These are phyloP conservation scores for Himalopsyche tibetana DNA, from an alignment of 2,888 invertebrate genomes.

Conservation along the genomic window DNA sequence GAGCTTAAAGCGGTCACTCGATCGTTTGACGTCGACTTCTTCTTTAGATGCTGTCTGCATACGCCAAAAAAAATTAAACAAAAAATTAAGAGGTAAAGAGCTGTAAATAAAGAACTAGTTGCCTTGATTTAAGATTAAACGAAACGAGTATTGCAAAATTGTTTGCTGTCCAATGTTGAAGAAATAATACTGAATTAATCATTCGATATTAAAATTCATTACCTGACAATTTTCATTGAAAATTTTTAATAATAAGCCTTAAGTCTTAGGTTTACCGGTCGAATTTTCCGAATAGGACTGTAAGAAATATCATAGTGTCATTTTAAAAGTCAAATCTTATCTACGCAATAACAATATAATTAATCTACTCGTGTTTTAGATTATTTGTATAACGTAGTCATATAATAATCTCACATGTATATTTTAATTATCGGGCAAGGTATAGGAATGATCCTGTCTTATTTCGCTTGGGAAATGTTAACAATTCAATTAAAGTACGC, in stretches of 20 bases:
- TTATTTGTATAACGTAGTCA: conserved; percentile 1
- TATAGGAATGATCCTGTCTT: not conserved
- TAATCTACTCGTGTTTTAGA: conserved; percentile 5
- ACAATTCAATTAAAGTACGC: conserved; percentile 1
- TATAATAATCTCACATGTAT: not conserved
- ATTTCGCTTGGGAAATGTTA: conserved; percentile 23
- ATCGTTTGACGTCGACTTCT: not conserved
- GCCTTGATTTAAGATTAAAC: conserved; percentile 47
- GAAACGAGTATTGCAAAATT: conserved; percentile 36
- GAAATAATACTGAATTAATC: conserved; percentile 25
- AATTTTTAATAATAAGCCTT: conserved; percentile 27
- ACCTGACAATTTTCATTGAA: conserved; percentile 32
- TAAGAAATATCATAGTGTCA: conserved; percentile 10
- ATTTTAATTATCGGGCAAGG: not conserved
- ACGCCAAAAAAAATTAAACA: conserved; percentile 61
- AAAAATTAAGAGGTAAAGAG: conserved; percentile 55
- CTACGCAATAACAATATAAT: conserved; percentile 1
- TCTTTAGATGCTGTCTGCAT: conserved; percentile 60
- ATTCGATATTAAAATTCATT: conserved; percentile 37
- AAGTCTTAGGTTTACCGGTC: not conserved
- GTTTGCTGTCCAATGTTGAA: conserved; percentile 49
- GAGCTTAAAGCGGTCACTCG: conserved; percentile 51
- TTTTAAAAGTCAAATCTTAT: conserved; percentile 15
- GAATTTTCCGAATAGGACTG: no score
- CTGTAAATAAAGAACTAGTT: conserved; percentile 58